phyloP scores from a whole-genome alignment of 2,797 vertebrate genomes.

The Monodelphis domestica region DNA sequence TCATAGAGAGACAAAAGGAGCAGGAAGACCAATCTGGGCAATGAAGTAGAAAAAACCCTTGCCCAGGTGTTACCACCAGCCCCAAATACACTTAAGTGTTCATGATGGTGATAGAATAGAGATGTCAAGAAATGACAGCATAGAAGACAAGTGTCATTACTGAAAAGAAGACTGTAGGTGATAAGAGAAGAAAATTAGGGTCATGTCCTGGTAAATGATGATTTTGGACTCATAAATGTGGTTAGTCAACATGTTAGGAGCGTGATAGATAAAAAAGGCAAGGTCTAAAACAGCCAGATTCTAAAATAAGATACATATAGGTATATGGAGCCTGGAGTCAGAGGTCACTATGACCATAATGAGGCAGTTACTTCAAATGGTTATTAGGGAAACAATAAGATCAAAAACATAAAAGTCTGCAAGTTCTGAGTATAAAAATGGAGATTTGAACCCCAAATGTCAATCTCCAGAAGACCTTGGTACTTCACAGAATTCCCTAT shows the following conservation, averaged over 20 bases:
- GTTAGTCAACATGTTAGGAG: constrained; percentile 62
- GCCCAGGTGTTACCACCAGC: constrained; percentile 45
- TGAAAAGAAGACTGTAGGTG: constrained; percentile 68
- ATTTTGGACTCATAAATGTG: constrained; percentile 58
- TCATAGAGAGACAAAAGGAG: constrained; percentile 70
- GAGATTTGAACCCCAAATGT: no score
- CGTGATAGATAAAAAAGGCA: constrained; percentile 68
- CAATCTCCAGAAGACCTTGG: no score
- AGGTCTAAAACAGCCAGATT: constrained; percentile 45
- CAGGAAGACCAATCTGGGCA: constrained; percentile 57
- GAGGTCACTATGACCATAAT: constrained; percentile 60
- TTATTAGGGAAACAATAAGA: constrained; percentile 51
- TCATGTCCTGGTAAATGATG: constrained; percentile 67
- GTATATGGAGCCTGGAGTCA: constrained; percentile 49
- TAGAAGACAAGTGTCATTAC: constrained; percentile 70
- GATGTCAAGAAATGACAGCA: constrained; percentile 57
- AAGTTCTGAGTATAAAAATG: no score
- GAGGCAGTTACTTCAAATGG: constrained; percentile 49
- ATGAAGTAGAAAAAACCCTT: constrained; percentile 67
- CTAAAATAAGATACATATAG: constrained; percentile 64
- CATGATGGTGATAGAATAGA: constrained; percentile 62
- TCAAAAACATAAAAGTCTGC: constrained; percentile 52
- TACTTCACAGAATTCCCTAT: no score
- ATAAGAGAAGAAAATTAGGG: constrained; percentile 74
- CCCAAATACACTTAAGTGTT: constrained; percentile 26